phyloP scores from a whole-genome alignment of 2,113 vertebrate species.

The Ornithorhynchus anatinus region DNA sequence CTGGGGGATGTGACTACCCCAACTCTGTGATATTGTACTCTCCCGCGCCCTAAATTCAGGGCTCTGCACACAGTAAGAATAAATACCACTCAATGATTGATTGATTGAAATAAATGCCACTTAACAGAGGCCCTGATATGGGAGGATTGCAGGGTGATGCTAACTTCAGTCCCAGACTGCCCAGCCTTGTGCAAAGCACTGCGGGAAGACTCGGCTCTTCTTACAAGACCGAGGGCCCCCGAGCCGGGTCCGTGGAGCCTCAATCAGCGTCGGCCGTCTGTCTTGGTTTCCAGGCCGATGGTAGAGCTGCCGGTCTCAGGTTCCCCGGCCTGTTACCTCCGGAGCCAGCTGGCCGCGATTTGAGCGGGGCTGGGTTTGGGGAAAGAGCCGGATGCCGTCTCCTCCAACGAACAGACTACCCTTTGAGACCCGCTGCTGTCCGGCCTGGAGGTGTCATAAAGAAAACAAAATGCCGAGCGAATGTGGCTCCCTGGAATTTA shows the following conservation, averaged over 20 bases:
- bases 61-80: too few species aligned
- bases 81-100: too few species aligned
- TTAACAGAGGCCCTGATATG: too few species aligned
- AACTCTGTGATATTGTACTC: too few species aligned
- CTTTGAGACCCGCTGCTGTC: slow-evolving; percentile 59
- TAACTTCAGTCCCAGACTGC: slow-evolving; percentile 3
- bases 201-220: slow-evolving; percentile 5
- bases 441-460: slow-evolving; percentile 44
- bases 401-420: slow-evolving; percentile 50
- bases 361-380: slow-evolving; percentile 39
- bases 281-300: slow-evolving; percentile 37
- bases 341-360: slow-evolving; percentile 49
- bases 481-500: slow-evolving; percentile 48
- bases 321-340: slow-evolving; percentile 53
- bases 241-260: not conserved
- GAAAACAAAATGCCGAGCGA: slow-evolving; percentile 62
- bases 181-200: not conserved
- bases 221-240: not conserved
- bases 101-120: too few species aligned
- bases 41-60: too few species aligned
- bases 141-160: not conserved
- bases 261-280: slow-evolving; percentile 25
- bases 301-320: slow-evolving; percentile 27
- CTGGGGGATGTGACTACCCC: too few species aligned
- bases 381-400: slow-evolving; percentile 49